These are phyloP conservation scores for Lagenorhynchus albirostris DNA, from an alignment of 2,113 vertebrate species.

Conservation along the genomic window DNA sequence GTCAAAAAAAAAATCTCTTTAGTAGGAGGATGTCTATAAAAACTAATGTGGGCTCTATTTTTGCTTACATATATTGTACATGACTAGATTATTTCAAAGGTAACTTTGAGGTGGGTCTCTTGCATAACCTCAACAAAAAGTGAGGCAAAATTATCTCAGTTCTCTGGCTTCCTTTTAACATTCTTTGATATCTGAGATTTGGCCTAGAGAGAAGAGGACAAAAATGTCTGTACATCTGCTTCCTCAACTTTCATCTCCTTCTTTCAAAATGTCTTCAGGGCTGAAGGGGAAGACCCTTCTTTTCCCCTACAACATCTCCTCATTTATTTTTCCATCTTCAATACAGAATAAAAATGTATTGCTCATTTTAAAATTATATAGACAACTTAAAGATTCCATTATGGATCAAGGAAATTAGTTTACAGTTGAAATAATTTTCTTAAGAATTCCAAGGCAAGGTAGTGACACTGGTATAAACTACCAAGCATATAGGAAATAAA, in stretches of 20 bases:
- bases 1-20: neutral
- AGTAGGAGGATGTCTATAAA: neutral
- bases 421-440: neutral
- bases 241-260: neutral
- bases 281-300: neutral
- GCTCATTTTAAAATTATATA: neutral
- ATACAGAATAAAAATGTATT: neutral
- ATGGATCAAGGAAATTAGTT: neutral
- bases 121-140: neutral
- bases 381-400: neutral
- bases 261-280: neutral
- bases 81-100: neutral
- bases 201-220: neutral
- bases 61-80: neutral
- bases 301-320: neutral
- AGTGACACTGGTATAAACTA: neutral
- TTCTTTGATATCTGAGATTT: neutral
- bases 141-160: neutral
- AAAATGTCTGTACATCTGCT: neutral
- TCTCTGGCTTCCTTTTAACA: neutral
- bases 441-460: neutral
- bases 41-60: neutral
- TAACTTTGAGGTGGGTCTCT: neutral
- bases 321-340: neutral
- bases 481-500: neutral